These are phyloP conservation scores for Zaprionus taronus DNA, from an alignment of 1,140 invertebrate genomes.

Conservation along the genomic window DNA sequence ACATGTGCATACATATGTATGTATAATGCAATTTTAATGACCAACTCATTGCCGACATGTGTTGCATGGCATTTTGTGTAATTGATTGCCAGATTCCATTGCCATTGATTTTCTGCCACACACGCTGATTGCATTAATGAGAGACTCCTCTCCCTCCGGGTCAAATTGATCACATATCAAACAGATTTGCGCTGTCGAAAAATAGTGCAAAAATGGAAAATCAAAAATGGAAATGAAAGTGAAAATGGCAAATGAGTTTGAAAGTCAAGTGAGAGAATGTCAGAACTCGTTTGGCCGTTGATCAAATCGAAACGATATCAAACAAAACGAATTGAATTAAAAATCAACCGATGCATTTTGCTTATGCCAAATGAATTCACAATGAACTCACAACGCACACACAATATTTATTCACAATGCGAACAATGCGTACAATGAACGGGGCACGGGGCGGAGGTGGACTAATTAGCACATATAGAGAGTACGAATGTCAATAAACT, in stretches of 20 bases:
- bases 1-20: not conserved
- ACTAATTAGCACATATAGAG: not conserved
- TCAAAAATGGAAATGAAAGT: not conserved
- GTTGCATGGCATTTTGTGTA: slow-evolving; percentile 3
- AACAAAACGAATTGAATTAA: slow-evolving; percentile 4
- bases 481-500: not conserved
- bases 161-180: not conserved
- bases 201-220: not conserved
- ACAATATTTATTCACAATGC: not conserved
- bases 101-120: not conserved
- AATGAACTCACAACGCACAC: not conserved
- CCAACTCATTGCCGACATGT: not conserved
- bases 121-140: slow-evolving; percentile 5
- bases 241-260: not conserved
- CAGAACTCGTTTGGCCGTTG: not conserved
- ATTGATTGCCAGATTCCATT: slow-evolving; percentile 8
- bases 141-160: not conserved
- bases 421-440: not conserved
- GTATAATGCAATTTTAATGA: slow-evolving; percentile 4
- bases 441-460: not conserved
- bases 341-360: not conserved
- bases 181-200: not conserved
- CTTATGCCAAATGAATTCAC: not conserved
- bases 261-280: not conserved
- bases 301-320: not conserved